Conservation (phyloP, 2,113 vertebrate species). For the Mustelus asterias region DNA sequence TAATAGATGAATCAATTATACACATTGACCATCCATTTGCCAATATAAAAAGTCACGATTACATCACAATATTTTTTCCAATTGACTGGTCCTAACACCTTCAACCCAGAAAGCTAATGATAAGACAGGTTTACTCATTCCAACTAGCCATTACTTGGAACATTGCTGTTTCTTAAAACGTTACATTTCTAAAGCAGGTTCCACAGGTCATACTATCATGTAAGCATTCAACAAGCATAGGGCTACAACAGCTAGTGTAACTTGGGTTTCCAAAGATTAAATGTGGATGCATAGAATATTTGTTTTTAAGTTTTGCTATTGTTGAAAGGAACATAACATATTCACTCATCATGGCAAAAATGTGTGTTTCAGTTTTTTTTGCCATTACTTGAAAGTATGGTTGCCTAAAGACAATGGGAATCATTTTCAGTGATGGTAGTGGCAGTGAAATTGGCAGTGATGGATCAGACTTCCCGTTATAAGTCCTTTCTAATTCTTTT, state of each 20-base stretch:
- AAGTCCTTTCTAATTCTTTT: not conserved
- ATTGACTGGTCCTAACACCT: not conserved
- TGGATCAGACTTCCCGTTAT: not conserved
- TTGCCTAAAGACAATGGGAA: not conserved
- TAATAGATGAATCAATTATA: not conserved
- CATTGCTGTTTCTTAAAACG: not conserved
- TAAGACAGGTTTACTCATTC: not conserved
- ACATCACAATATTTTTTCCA: not conserved
- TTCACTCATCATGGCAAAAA: no score
- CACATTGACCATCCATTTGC: not conserved
- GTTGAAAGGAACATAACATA: not conserved
- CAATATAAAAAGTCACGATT: not conserved
- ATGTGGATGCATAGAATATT: not conserved
- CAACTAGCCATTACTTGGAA: not conserved
- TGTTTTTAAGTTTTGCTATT: not conserved
- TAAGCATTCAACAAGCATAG: not conserved
- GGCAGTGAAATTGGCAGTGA: not conserved
- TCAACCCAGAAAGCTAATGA: not conserved
- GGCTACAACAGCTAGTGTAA: not conserved
- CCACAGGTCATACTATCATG: not conserved
- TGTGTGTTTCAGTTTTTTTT: not conserved
- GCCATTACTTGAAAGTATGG: not conserved
- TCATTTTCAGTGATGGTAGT: not conserved
- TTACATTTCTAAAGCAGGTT: not conserved
- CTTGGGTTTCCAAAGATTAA: not conserved